Percentiles rank a stretch among this genome's conserved stretches.
These are phyloP conservation scores for Brachyistius frenatus DNA, from an alignment of 2,113 vertebrate genomes.

Conservation along the genomic window DNA sequence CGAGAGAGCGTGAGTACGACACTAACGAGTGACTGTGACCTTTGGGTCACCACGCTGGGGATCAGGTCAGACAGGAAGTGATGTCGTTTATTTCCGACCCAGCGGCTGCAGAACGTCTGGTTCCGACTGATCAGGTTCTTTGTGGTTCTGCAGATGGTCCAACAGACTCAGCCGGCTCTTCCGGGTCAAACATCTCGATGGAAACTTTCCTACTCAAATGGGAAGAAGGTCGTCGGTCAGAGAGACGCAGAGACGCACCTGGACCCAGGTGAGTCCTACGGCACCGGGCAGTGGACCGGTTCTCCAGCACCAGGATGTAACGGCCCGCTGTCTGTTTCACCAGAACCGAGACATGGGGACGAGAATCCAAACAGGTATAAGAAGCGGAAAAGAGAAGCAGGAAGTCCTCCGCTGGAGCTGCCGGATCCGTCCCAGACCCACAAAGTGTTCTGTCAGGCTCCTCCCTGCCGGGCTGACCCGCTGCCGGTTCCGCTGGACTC, in stretches of 20 bases:
- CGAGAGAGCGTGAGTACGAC: constrained; percentile 89
- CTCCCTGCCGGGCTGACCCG: constrained; percentile 20
- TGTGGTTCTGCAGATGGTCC: constrained; percentile 43
- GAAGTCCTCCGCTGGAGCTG: constrained; percentile 67
- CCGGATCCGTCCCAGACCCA: constrained; percentile 65
- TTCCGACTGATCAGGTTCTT: too few species aligned
- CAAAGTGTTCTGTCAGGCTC: constrained; percentile 45
- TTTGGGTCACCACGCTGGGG: too few species aligned
- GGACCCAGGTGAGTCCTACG: constrained; percentile 32
- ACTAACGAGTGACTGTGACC: too few species aligned
- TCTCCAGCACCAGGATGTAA: too few species aligned
- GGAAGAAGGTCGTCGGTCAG: neutral
- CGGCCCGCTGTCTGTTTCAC: too few species aligned
- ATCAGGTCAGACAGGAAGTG: too few species aligned
- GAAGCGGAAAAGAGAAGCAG: constrained; percentile 39
- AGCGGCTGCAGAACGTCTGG: too few species aligned
- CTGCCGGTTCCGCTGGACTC: constrained; percentile 36
- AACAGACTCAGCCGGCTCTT: constrained; percentile 4
- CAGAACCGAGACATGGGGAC: neutral
- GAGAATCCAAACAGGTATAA: neutral
- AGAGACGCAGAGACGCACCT: neutral
- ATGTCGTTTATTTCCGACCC: too few species aligned
- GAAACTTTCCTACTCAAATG: constrained; percentile 55
- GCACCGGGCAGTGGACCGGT: too few species aligned
- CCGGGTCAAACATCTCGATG: constrained; percentile 46